Evolutionary conservation across 1,140 invertebrate species (phyloP), one percentile per base, ranked within the genome.

Genomic region (Dendroctonus valens): DNA sequence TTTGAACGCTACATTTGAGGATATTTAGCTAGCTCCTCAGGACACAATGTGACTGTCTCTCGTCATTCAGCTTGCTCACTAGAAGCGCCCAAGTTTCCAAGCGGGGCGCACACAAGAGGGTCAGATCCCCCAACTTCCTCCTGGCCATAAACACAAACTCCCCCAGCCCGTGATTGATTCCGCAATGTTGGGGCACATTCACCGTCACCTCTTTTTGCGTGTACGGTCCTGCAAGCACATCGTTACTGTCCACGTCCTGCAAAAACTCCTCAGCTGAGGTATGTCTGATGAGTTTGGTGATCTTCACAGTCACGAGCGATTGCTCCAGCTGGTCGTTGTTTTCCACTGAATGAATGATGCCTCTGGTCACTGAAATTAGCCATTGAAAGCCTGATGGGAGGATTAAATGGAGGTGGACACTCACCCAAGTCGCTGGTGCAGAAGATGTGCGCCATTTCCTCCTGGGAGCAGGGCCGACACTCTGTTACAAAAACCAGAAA

Each of bases 111-210:
- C 91, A 93, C 0, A 84, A 82, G 12, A 93, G 76, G 2, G 84
- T 80, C n/a, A 89, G 79, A 41, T 88, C 83, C 3, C 89, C 90
- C 7, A 93, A 81, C 67, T 87, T 82, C 62, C 87, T 81, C 59
- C 87, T 81, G 9, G 90, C 91, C 83, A 92, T 90, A 76, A 93
- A 87, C 41, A 93, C 82, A 80, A 92, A 92, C 78, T 91, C 87
- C 0, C 90, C 90, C 6, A 82, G 79, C 6, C 90, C 90, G 38
- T 86, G 83, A 40, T 82, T 79, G 12, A 89, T 88, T 6, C 87
- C 88, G 75, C 91, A 93, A 55, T 83, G 81, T 8, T 84, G 80
- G 0, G 86, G 81, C 41, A 90, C 84, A 46, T 86, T 81, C 4
- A 88, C 74, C 1, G 57, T 67, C 0, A 78, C 73, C 77, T 82